Evolutionary conservation across 2,113 vertebrate genomes (phyloP).

Genomic region (Echinops telfairi): DNA sequence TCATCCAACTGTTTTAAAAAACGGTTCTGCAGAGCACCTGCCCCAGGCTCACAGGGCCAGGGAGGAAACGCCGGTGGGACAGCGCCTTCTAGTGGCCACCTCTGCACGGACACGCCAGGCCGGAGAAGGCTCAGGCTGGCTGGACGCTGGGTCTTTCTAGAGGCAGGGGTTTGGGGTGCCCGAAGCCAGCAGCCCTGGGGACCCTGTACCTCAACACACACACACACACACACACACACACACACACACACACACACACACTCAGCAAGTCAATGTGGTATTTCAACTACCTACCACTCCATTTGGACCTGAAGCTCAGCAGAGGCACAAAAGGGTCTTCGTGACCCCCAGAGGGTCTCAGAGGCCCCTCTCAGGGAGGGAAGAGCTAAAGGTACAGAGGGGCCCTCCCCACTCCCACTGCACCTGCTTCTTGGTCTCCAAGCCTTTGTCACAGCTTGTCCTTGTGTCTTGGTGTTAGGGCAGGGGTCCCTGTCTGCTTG

Average conservation of each 20-base stretch:
- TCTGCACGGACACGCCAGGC: background rate
- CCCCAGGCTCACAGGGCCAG: rapidly evolving
- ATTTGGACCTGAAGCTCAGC: background rate
- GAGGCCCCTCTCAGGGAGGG: background rate
- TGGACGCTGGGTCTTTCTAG: no score
- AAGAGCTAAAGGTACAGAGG: rapidly evolving
- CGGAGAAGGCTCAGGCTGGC: no score
- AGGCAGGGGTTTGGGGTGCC: no score
- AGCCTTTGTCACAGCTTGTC: rapidly evolving
- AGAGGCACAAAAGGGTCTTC: background rate
- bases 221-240: no score
- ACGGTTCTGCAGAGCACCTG: background rate
- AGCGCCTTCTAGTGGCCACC: constrained; percentile 66
- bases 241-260: background rate
- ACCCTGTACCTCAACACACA: background rate
- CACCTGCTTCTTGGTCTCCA: rapidly evolving
- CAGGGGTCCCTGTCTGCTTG: background rate
- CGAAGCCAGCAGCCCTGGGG: background rate
- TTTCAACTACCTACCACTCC: background rate
- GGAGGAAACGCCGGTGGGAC: rapidly evolving
- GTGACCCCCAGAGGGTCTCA: rapidly evolving
- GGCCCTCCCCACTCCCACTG: background rate
- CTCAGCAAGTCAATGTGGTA: background rate
- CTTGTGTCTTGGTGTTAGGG: rapidly evolving
- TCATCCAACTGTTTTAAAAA: constrained; percentile 51